These are phyloP conservation scores for Pseudocheirus occidentalis DNA, from an alignment of 2,797 vertebrate genomes.

Conservation along the genomic window DNA sequence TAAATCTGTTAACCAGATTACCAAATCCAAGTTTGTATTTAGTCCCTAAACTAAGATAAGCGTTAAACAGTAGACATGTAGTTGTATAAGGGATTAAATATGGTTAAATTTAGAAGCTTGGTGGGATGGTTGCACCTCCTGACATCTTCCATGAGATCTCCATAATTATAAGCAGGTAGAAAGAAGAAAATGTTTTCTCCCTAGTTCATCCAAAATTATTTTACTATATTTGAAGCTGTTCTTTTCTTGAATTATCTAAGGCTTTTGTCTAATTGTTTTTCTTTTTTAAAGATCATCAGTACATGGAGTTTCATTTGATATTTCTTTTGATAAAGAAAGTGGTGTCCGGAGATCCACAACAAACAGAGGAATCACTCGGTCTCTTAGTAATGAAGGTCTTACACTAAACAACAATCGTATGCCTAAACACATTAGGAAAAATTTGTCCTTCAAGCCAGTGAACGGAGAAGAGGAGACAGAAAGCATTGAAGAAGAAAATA, in stretches of 20 bases:
- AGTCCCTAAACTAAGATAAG: not conserved
- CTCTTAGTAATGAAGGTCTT: constrained; percentile 95
- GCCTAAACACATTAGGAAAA: constrained; percentile 90
- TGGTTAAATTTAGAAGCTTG: not conserved
- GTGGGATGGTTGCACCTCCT: not conserved
- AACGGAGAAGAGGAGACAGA: constrained; percentile 89
- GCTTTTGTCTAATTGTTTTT: constrained; percentile 49
- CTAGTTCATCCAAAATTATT: not conserved
- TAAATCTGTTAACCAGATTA: not conserved
- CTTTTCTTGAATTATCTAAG: constrained; percentile 2
- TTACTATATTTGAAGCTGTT: not conserved
- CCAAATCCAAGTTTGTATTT: not conserved
- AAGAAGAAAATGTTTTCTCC: not conserved
- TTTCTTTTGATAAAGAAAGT: constrained; percentile 95
- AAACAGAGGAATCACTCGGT: constrained; percentile 90
- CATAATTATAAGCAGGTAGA: not conserved
- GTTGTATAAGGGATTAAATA: not conserved
- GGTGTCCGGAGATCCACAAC: constrained; percentile 77
- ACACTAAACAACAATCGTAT: constrained; percentile 87
- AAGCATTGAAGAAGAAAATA: constrained; percentile 91
- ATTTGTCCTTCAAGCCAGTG: constrained; percentile 94
- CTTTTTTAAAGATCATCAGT: constrained; percentile 89
- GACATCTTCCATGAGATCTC: not conserved
- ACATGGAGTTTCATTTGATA: constrained; percentile 98
- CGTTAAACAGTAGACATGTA: no score